These are phyloP conservation scores for Anoplophora glabripennis DNA, from an alignment of 1,140 invertebrate genomes.

Conservation along the genomic window DNA sequence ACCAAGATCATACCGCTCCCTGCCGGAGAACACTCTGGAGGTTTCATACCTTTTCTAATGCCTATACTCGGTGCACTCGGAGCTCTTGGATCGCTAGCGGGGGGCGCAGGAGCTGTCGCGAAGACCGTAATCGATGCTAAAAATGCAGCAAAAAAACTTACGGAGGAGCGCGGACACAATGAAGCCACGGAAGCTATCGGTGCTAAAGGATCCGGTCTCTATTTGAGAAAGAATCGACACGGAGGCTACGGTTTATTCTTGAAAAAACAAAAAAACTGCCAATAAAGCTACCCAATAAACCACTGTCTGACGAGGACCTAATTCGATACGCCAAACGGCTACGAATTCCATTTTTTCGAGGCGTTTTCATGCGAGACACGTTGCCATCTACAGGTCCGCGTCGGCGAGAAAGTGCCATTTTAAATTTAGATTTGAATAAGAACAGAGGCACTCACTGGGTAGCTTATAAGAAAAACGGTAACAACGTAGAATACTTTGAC, in stretches of 20 bases:
- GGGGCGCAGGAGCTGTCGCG: not conserved
- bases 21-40: not conserved
- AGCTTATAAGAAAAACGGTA: slow-evolving; percentile 5
- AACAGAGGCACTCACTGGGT: slow-evolving; percentile 2
- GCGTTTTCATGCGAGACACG: slow-evolving; percentile 5
- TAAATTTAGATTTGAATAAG: slow-evolving; percentile 1
- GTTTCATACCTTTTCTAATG: not conserved
- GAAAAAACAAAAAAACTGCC: not conserved
- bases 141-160: slow-evolving; percentile 2
- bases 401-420: slow-evolving; percentile 17
- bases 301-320: not conserved
- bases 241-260: slow-evolving; percentile 13
- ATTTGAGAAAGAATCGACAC: not conserved
- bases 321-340: not conserved
- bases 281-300: slow-evolving; percentile 3
- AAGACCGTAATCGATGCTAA: not conserved
- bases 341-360: slow-evolving; percentile 9
- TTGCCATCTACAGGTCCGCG: not conserved
- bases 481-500: slow-evolving; percentile 7
- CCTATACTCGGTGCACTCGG: not conserved
- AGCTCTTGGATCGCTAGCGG: not conserved
- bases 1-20: slow-evolving; percentile 1
- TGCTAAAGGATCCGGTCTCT: not conserved
- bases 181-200: not conserved
- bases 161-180: not conserved